Evolutionary conservation across 2,797 vertebrate genomes (phyloP), one percentile per base, ranked within the genome.

Genomic region (Cynodonichthys magdalenae): DNA sequence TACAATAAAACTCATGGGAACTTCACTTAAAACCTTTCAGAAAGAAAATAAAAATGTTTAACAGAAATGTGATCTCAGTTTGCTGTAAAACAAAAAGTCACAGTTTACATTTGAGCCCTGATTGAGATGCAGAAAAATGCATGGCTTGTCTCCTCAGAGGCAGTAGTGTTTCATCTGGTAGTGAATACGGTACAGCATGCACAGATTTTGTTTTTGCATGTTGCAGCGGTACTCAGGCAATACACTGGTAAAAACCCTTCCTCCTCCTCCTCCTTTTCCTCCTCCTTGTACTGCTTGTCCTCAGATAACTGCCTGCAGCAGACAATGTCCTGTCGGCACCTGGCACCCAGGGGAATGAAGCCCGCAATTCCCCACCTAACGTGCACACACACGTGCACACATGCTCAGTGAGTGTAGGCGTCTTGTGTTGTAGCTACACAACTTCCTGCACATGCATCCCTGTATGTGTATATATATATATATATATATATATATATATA

Each of bases 261-360:
- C 29, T 50, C 59, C 56, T 46, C 61, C 67, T 50, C 72, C 67
- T 36, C 63, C 63, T 46, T 29, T 66, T 55, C 74, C 69, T 34
- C 61, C 66, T 53, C 27, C 69, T 69, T 45, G 54, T 71, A 78
- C 75, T 60, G 54, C 82, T 81, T 73, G 76, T 88, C 86, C 84
- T 90, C 82, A 87, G 87, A 91, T 90, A 87, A 87, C 87, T 80
- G 89, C 89, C 87, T 89, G 71, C 69, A 89, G 90, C 87, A 78
- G 79, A 85, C 87, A 77, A 86, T 89, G 84, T 91, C 87, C 85
- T 91, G 84, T 84, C 80, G 80, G 87, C 87, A 88, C 87, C 80
- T 86, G 84, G 77, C 74, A 88, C 84, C 82, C 75, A 55, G 58
- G 87, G 88, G 83, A 84, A 83, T 62, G 66, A 58, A 75, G 79